Evolutionary conservation across 2,888 invertebrate genomes (phyloP).

Genomic region (Suillia variegata): DNA sequence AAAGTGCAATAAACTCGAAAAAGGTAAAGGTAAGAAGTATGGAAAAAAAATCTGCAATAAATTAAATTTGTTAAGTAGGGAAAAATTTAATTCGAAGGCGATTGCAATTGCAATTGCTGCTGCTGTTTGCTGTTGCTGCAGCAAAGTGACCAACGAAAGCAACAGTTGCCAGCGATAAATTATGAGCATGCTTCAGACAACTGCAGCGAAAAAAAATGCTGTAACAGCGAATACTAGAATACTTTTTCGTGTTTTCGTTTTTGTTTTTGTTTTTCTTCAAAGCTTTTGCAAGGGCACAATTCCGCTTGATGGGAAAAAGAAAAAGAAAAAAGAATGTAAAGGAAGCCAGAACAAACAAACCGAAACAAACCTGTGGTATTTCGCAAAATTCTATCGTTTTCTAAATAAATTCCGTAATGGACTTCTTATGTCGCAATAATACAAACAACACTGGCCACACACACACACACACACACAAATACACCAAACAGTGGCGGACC

Average conservation of each 20-base stretch:
- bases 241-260: not conserved
- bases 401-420: slow-evolving; percentile 51
- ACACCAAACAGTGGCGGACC: too few relatives aligned
- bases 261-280: not conserved
- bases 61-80: not conserved
- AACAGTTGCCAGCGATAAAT: slow-evolving; percentile 7
- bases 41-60: not conserved
- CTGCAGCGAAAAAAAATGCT: too few relatives aligned
- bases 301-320: not conserved
- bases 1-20: slow-evolving; percentile 42
- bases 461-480: slow-evolving; percentile 10
- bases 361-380: not conserved
- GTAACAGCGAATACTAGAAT: not conserved
- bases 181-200: not conserved
- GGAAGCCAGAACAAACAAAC: not conserved
- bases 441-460: slow-evolving; percentile 7
- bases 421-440: slow-evolving; percentile 43
- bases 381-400: slow-evolving; percentile 35
- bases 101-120: too few relatives aligned
- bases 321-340: not conserved
- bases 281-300: too few relatives aligned
- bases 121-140: too few relatives aligned
- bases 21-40: slow-evolving; percentile 11
- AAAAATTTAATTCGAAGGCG: slow-evolving; percentile 3
- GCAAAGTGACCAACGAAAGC: not conserved